These are phyloP conservation scores for Darevskia nairensis DNA, from an alignment of 2,797 vertebrate genomes.

Conservation along the genomic window DNA sequence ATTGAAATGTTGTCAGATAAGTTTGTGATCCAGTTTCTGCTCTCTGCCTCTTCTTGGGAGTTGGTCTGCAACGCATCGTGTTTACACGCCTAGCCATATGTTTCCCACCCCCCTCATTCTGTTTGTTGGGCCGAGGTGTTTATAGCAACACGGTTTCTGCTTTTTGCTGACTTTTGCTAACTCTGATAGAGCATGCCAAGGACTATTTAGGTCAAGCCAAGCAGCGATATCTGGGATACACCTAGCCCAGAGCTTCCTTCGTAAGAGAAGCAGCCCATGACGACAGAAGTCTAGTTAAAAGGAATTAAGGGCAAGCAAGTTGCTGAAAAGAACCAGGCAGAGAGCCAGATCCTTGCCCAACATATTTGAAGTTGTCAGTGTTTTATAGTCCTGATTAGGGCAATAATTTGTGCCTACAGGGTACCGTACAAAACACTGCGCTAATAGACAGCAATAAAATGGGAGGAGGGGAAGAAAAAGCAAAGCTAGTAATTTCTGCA, in stretches of 20 bases:
- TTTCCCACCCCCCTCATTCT: slow-evolving; percentile 15
- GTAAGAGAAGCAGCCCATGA: slow-evolving; percentile 64
- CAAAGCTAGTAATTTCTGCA: slow-evolving; percentile 26
- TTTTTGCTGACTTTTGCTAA: slow-evolving; percentile 42
- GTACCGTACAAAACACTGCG: slow-evolving; percentile 30
- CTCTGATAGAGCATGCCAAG: slow-evolving; percentile 53
- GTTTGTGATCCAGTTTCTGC: not conserved
- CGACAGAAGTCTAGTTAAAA: slow-evolving; percentile 66
- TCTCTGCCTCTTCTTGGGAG: not conserved
- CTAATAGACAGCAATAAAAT: slow-evolving; percentile 40
- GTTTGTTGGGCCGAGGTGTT: slow-evolving; percentile 44
- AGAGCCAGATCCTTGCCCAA: slow-evolving; percentile 1
- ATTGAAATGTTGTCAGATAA: not conserved
- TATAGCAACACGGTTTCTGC: slow-evolving; percentile 49
- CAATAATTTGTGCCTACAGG: slow-evolving; percentile 64
- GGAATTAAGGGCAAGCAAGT: slow-evolving; percentile 21
- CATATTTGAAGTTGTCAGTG: slow-evolving; percentile 61
- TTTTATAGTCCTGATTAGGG: slow-evolving; percentile 40
- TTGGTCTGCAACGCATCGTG: not conserved
- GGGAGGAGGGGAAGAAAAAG: slow-evolving; percentile 2
- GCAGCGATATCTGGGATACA: slow-evolving; percentile 60
- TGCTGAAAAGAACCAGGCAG: slow-evolving; percentile 56
- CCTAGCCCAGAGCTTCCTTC: slow-evolving; percentile 68
- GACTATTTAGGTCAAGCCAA: slow-evolving; percentile 76
- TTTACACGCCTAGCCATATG: not conserved